Percentiles rank a stretch among this genome's conserved stretches.
phyloP scores from a whole-genome alignment of 2,797 vertebrate genomes.

The Caiman crocodilus region DNA sequence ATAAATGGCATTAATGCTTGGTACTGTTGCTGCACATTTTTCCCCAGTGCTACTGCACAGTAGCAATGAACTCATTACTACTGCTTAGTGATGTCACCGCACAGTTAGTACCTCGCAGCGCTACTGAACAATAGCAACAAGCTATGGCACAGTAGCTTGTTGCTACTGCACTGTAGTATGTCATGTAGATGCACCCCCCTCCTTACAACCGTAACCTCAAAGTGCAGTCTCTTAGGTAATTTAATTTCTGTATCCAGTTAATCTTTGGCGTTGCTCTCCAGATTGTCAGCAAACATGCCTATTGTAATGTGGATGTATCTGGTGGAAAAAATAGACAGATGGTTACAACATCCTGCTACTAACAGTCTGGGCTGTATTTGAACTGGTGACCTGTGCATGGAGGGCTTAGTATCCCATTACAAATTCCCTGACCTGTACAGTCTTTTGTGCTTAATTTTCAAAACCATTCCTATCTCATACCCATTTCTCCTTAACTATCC shows the following conservation, averaged over 20 bases:
- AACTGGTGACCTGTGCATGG: slow-evolving; percentile 54
- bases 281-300: background rate
- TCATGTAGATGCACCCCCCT: background rate
- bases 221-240: background rate
- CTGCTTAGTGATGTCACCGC: too few species aligned
- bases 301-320: slow-evolving; percentile 16
- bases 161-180: background rate
- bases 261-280: background rate
- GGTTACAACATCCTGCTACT: slow-evolving; percentile 56
- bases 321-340: slow-evolving; percentile 58
- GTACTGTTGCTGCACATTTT: too few species aligned
- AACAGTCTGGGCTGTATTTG: slow-evolving; percentile 55
- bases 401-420: slow-evolving; percentile 23
- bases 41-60: too few species aligned
- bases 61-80: too few species aligned
- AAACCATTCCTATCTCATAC: background rate
- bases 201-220: slow-evolving; percentile 11
- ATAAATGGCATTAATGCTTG: too few species aligned
- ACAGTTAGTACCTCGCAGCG: background rate
- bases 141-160: too few species aligned
- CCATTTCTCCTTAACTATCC: background rate
- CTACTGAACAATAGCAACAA: too few species aligned
- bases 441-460: slow-evolving; percentile 52
- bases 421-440: slow-evolving; percentile 50
- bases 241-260: slow-evolving; percentile 4